phyloP scores from a whole-genome alignment of 2,888 invertebrate genomes.

The Amphipoea lucens region DNA sequence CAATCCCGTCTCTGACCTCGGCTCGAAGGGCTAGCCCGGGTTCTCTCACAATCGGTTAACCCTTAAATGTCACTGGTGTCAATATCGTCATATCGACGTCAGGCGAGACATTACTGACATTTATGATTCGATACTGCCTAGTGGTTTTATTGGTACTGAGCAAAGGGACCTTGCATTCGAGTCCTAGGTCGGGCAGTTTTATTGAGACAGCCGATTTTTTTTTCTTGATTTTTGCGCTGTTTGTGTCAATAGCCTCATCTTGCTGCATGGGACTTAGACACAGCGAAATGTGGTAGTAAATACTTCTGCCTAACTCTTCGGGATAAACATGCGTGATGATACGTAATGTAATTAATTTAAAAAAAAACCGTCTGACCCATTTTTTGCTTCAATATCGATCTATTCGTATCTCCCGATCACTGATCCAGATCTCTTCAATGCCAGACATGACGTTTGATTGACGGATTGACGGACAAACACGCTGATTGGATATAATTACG shows the following conservation, averaged over 20 bases:
- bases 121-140: slow-evolving; percentile 21
- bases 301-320: neutral
- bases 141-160: neutral
- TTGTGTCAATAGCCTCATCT: neutral
- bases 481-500: slow-evolving; percentile 89
- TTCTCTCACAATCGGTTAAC: slow-evolving; percentile 38
- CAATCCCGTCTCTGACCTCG: slow-evolving; percentile 50
- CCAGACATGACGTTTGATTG: slow-evolving; percentile 78
- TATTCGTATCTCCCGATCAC: slow-evolving; percentile 75
- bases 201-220: neutral
- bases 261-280: neutral
- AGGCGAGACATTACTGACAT: slow-evolving; percentile 46
- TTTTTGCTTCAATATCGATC: slow-evolving; percentile 73
- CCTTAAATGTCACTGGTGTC: slow-evolving; percentile 52
- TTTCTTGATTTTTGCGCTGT: neutral
- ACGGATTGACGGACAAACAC: slow-evolving; percentile 85
- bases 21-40: slow-evolving; percentile 20
- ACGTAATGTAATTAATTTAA: slow-evolving; percentile 61
- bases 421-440: slow-evolving; percentile 79
- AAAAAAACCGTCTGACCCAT: slow-evolving; percentile 69
- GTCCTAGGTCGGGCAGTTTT: neutral
- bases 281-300: neutral
- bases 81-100: slow-evolving; percentile 40
- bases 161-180: neutral
- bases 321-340: slow-evolving; percentile 4